Base-by-base conservation (phyloP, 37 sponge, comb jelly and placozoan species). In the Cliona cf. orientalis region DNA sequence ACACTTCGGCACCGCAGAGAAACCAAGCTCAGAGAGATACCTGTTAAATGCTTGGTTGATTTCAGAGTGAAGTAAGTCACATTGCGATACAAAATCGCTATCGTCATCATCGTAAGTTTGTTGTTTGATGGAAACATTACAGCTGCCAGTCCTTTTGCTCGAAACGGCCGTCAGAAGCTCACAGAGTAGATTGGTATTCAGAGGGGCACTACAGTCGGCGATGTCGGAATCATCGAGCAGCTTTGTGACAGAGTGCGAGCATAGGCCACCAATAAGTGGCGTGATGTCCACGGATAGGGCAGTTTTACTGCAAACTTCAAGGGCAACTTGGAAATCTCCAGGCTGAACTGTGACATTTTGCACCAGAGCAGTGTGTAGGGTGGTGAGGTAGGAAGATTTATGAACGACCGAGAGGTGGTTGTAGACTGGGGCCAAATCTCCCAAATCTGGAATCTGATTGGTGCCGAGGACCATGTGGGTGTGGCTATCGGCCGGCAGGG, bases 191-290 rank as follows among this genome's bases (percentile, higher is more conserved):
- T 64, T 21, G 4, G 80, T 46, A 19, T 12, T 1, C 29, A 73
- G 21, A 34, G 87, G 66, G 31, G 66, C 28, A 59, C 61, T 19
- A 25, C 22, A 35, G 2, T 23, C 46, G 21, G 42, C 66, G 0
- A 33, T 35, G 36, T 46, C 43, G 0, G 34, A 33, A 2, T 17
- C n/a, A 4, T 46, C 11, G 36, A 33, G 73, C 14, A 53, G 44
- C 19, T 14, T 3, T 36, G 35, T 4, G 0, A 14, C 21, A 62
- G 79, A 38, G 55, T 89, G 89, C 3, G 46, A 39, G 33, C 89
- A 89, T 19, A 89, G 73, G 3, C 71, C 75, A 2, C 59, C 72
- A 14, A 89, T 21, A 6, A 89, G 84, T 0, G 84, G 84, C 26
- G 89, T 89, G 73, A 76, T 3, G 79, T 79, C 79, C 32, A 89